Base-by-base conservation (phyloP, 2,113 vertebrate genomes). In the Rynchops niger region DNA sequence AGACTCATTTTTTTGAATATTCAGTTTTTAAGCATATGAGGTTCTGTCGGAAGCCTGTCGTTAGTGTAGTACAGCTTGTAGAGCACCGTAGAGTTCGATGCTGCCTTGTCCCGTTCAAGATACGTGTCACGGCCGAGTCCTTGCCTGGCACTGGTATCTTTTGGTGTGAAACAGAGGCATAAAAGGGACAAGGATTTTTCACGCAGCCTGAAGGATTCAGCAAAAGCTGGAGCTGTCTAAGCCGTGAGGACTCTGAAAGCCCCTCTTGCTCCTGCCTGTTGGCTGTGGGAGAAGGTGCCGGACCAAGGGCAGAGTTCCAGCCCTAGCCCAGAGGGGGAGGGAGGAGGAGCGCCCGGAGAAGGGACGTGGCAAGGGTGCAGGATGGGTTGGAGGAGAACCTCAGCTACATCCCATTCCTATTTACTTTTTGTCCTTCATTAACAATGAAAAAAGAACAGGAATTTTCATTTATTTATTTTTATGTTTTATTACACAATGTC, bases 361-460 rank as follows among this genome's bases (percentile, higher is more conserved):
- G 32, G n/a, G 73, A 50, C 22, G 2, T 3, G 7, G 19, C 26
- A 18, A 15, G 17, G 42, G 15, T 5, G 1, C 0, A 3, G 42
- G 12, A 45, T 55, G 25, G 50, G 6, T 29, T 61, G 45, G 11
- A 40, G 67, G 40, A 88, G 49, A 34, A 62, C 5, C 42, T 88
- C 0, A 4, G 11, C 43, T 73, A 1, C 22, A 49, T 49, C 23
- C 25, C 7, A 2, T 43, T 67, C 49, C n/a, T 65, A 0, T 34
- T 86, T 88, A 30, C 15, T 76, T 66, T 58, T 32, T 17, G n/a
- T 76, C 20, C 42, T 81, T 78, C 63, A 71, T 40, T 63, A 55
- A 50, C 9, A 49, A 12, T 10, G 32, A 45, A 61, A 58, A 53
- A 40, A 38, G 18, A 15, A 18, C 4, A 40, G 11, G 52, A 36